Conservation (phyloP, 2,888 invertebrate species). For the Cerceris ruficornis region DNA sequence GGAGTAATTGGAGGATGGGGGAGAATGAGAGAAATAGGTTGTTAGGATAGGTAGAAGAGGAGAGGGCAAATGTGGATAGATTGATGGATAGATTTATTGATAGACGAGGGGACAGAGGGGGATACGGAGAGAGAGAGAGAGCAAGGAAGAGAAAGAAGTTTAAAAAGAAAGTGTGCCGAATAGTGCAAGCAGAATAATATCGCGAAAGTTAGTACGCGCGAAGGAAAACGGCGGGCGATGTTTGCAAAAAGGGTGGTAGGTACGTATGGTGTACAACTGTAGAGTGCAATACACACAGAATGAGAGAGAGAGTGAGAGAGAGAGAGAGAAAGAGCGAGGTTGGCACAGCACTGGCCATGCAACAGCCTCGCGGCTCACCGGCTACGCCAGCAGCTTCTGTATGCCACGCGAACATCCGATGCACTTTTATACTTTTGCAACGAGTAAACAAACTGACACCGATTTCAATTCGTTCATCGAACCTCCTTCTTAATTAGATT, state of each 20-base stretch:
- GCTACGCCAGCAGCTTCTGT: constrained; percentile 55
- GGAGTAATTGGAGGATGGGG: too few species aligned
- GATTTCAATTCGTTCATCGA: too few species aligned
- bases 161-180: constrained; percentile 20
- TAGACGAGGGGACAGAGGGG: not conserved
- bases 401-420: constrained; percentile 47
- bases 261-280: constrained; percentile 26
- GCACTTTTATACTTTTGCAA: constrained; percentile 51
- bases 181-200: constrained; percentile 25
- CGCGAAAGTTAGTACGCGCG: constrained; percentile 62
- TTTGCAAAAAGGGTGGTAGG: constrained; percentile 58
- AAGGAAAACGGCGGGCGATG: constrained; percentile 52
- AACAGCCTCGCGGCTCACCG: constrained; percentile 45
- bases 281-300: constrained; percentile 27
- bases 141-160: not conserved
- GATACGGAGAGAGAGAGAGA: not conserved
- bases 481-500: too few species aligned
- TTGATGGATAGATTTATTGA: not conserved
- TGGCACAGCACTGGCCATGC: constrained; percentile 43
- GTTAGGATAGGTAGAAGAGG: not conserved
- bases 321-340: not conserved
- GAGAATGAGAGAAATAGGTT: not conserved
- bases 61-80: constrained; percentile 16
- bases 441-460: constrained; percentile 1
- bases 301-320: too few species aligned